A percentile compares a stretch with the other conserved stretches of the same genome.
These are phyloP conservation scores for Benthosema pterotum DNA, from an alignment of 2,797 vertebrate genomes.

Conservation along the genomic window DNA sequence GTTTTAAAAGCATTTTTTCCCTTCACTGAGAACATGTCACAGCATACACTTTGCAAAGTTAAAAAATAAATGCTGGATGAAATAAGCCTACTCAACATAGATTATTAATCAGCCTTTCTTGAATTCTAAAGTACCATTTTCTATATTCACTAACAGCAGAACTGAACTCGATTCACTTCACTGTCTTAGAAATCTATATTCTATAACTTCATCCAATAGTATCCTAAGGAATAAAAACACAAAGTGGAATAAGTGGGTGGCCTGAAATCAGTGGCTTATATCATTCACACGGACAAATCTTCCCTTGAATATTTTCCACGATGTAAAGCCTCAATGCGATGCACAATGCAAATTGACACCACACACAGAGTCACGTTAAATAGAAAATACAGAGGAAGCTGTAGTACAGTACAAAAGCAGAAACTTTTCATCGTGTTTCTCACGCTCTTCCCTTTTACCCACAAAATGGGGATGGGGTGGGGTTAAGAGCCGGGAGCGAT, in stretches of 20 bases:
- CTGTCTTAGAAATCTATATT: neutral
- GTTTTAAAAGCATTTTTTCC: conserved; percentile 20
- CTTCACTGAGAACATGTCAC: conserved; percentile 30
- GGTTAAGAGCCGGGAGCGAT: conserved; percentile 63
- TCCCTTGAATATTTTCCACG: conserved; percentile 30
- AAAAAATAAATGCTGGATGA: conserved; percentile 40
- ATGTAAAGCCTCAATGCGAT: conserved; percentile 40
- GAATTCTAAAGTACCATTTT: conserved; percentile 35
- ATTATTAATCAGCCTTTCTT: conserved; percentile 24
- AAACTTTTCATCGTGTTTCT: conserved; percentile 57
- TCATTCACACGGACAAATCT: conserved; percentile 26
- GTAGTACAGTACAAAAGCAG: conserved; percentile 57
- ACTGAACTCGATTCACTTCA: conserved; percentile 7
- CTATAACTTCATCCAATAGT: neutral
- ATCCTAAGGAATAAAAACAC: conserved; percentile 14
- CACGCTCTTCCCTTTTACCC: conserved; percentile 50
- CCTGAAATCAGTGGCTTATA: conserved; percentile 54
- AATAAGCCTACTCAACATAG: conserved; percentile 10
- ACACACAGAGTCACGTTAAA: conserved; percentile 50
- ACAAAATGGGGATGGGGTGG: conserved; percentile 32
- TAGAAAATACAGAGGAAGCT: conserved; percentile 54
- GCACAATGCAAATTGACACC: conserved; percentile 53
- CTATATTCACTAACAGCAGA: conserved; percentile 31
- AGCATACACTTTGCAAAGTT: conserved; percentile 36
- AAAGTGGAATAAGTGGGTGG: conserved; percentile 35